Conservation (phyloP, 35 echinoderm and acorn worm genomes). For the Ophiothrix spiculata region DNA sequence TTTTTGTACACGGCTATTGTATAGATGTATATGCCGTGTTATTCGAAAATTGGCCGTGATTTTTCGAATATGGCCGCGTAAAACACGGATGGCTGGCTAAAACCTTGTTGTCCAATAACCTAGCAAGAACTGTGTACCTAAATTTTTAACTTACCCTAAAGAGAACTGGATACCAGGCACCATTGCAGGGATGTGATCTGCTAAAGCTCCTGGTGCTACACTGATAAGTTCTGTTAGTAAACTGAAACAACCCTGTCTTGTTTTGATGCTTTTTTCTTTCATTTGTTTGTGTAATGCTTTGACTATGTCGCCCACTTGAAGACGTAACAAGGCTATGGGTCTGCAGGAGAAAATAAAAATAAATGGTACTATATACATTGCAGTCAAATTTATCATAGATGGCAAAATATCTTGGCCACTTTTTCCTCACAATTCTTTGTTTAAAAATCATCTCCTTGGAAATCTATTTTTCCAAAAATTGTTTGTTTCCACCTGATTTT, state of each 20-base stretch:
- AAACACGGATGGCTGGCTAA: too few species aligned
- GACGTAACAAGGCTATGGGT: slow-evolving; percentile 78
- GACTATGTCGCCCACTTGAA: slow-evolving; percentile 77
- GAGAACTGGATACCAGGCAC: slow-evolving; percentile 97
- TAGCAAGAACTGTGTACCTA: too few species aligned
- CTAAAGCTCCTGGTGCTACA: slow-evolving; percentile 79
- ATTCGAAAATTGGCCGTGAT: too few species aligned
- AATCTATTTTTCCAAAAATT: too few species aligned
- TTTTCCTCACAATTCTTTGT: neutral
- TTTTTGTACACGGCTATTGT: too few species aligned
- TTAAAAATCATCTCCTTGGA: neutral
- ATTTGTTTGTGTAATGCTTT: slow-evolving; percentile 88
- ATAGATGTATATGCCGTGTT: too few species aligned
- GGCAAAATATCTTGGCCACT: neutral
- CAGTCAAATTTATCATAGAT: neutral
- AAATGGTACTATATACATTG: neutral
- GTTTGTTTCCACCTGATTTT: too few species aligned
- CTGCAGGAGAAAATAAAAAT: slow-evolving; percentile 4
- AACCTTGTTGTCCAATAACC: neutral
- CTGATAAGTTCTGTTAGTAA: slow-evolving; percentile 90
- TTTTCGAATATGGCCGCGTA: too few species aligned
- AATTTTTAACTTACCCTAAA: slow-evolving; percentile 78
- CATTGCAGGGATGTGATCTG: slow-evolving; percentile 84
- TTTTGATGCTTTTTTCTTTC: slow-evolving; percentile 99
- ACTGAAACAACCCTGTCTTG: slow-evolving; percentile 84